Conservation (phyloP, 2,888 invertebrate species). For the Parascotia fuliginaria region DNA sequence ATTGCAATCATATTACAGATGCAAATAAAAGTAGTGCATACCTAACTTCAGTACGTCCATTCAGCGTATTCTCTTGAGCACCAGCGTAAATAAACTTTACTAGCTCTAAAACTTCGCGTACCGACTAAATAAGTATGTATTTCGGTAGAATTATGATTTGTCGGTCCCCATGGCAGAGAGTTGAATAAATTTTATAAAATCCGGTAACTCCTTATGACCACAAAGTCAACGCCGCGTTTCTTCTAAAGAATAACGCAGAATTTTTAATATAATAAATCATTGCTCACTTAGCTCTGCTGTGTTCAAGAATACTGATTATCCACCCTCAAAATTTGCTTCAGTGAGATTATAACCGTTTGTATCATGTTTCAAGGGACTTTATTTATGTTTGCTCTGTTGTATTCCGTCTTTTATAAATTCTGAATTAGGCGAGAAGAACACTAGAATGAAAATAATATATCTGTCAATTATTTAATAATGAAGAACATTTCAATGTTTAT, state of each 20-base stretch:
- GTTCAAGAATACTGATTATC: constrained; percentile 49
- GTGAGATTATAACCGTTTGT: constrained; percentile 40
- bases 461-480: neutral
- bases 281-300: constrained; percentile 53
- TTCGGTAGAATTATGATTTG: constrained; percentile 81
- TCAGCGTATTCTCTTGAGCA: constrained; percentile 57
- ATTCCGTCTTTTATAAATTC: constrained; percentile 37
- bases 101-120: constrained; percentile 74
- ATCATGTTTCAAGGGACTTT: constrained; percentile 23
- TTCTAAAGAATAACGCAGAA: constrained; percentile 62
- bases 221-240: constrained; percentile 72
- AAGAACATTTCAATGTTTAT: no score
- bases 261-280: constrained; percentile 75
- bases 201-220: constrained; percentile 78
- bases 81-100: constrained; percentile 76
- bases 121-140: constrained; percentile 81
- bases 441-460: constrained; percentile 11
- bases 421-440: constrained; percentile 9
- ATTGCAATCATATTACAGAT: no score
- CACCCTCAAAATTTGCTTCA: constrained; percentile 41
- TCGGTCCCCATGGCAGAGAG: constrained; percentile 74
- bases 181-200: constrained; percentile 84
- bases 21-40: neutral
- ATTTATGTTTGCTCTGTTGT: constrained; percentile 34
- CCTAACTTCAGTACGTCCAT: constrained; percentile 34